phyloP scores from a whole-genome alignment of 1,140 invertebrate species.

The Neotoxoptera formosana region DNA sequence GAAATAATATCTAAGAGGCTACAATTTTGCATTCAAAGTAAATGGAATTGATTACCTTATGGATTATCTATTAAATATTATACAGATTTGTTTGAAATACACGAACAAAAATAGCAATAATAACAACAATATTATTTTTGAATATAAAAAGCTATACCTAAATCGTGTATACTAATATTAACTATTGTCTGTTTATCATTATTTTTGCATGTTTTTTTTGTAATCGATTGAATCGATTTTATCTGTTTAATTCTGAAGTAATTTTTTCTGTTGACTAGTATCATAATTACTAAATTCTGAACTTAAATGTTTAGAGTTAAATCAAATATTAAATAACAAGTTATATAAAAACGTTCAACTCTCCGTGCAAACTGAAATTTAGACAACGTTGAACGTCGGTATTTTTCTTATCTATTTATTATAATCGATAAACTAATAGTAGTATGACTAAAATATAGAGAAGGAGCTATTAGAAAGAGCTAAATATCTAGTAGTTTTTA shows the following conservation, averaged over 20 bases:
- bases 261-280: background rate
- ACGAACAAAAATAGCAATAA: no score
- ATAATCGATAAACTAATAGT: background rate
- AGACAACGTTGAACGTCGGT: background rate
- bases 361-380: background rate
- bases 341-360: background rate
- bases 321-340: background rate
- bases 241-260: background rate
- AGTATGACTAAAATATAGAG: background rate
- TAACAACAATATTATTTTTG: no score
- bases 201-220: background rate
- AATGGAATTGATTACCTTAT: background rate
- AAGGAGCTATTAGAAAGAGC: background rate
- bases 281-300: background rate
- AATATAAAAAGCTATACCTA: background rate
- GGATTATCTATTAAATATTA: background rate
- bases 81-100: background rate
- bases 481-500: background rate
- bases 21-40: background rate
- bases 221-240: background rate
- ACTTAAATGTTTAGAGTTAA: background rate
- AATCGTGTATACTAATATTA: background rate
- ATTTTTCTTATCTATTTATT: background rate
- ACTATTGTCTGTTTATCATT: background rate
- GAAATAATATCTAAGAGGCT: background rate